Conservation (phyloP, 2,888 invertebrate species). For the Emmelina monodactyla region DNA sequence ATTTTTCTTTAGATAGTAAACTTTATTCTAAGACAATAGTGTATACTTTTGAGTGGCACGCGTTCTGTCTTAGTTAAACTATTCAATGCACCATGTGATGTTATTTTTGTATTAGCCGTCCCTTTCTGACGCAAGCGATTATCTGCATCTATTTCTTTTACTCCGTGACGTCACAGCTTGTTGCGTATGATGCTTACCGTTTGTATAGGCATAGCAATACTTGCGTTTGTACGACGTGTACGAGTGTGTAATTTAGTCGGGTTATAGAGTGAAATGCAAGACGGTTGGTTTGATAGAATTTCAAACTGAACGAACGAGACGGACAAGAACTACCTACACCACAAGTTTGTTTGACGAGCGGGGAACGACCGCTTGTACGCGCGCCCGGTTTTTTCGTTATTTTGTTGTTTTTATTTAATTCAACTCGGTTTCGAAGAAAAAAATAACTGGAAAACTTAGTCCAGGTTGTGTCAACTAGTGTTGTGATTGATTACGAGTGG, state of each 20-base stretch:
- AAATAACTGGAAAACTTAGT: conserved; percentile 30
- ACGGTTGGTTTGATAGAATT: conserved; percentile 19
- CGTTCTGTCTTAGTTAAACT: conserved; percentile 7
- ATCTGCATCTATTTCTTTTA: conserved; percentile 7
- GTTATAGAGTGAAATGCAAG: conserved; percentile 37
- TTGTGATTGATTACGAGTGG: conserved; percentile 7
- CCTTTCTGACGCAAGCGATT: conserved; percentile 18
- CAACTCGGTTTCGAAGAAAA: too few relatives aligned
- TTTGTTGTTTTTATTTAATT: conserved; percentile 29
- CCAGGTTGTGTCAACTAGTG: neutral
- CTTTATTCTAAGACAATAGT: conserved; percentile 9
- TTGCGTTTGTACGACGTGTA: too few relatives aligned
- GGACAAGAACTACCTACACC: too few relatives aligned
- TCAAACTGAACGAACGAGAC: too few relatives aligned
- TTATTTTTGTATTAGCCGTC: conserved; percentile 22
- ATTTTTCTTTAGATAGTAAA: neutral
- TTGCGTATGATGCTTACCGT: too few relatives aligned
- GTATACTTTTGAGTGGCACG: conserved; percentile 16
- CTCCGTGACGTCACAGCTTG: too few relatives aligned
- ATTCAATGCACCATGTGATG: conserved; percentile 32
- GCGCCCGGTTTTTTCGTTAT: conserved; percentile 31
- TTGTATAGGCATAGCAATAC: too few relatives aligned
- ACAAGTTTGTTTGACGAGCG: conserved; percentile 48
- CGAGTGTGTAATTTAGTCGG: conserved; percentile 27
- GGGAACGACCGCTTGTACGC: conserved; percentile 34